These are phyloP conservation scores for Sinocyclocheilus maitianheensis DNA, from an alignment of 2,113 vertebrate species.

Conservation along the genomic window DNA sequence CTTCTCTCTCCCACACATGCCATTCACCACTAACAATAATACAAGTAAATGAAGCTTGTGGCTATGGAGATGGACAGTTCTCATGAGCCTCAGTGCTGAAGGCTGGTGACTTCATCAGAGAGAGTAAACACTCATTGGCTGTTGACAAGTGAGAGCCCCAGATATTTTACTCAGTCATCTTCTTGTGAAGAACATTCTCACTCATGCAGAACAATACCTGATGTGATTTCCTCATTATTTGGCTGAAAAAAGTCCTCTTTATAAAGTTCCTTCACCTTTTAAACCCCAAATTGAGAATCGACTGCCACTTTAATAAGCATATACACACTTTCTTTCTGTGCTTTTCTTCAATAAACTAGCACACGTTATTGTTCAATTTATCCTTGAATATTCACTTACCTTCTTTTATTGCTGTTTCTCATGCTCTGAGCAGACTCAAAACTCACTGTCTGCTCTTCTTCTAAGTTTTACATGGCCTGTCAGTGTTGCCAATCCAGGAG, in stretches of 20 bases:
- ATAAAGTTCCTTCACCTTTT: background rate
- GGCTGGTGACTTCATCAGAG: constrained; percentile 27
- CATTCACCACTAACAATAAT: constrained; percentile 6
- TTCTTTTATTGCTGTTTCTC: background rate
- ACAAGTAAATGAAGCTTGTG: constrained; percentile 25
- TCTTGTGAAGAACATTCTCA: background rate
- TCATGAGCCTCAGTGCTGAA: background rate
- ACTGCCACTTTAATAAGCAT: background rate
- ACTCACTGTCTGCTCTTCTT: background rate
- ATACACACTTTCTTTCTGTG: background rate
- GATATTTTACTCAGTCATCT: constrained; percentile 28
- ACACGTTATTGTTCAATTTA: background rate
- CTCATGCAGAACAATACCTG: background rate
- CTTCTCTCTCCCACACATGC: constrained; percentile 10
- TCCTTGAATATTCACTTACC: background rate
- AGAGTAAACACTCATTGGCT: constrained; percentile 14
- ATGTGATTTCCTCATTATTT: constrained; percentile 4
- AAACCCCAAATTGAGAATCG: background rate
- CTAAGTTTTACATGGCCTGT: background rate
- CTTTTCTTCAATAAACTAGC: background rate
- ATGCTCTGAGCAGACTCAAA: background rate
- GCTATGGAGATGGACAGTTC: constrained; percentile 14
- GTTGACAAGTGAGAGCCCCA: constrained; percentile 9
- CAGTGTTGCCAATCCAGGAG: background rate
- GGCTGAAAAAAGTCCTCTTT: background rate